Evolutionary conservation across 2,113 vertebrate genomes (phyloP).

Genomic region (Chaenocephalus aceratus): DNA sequence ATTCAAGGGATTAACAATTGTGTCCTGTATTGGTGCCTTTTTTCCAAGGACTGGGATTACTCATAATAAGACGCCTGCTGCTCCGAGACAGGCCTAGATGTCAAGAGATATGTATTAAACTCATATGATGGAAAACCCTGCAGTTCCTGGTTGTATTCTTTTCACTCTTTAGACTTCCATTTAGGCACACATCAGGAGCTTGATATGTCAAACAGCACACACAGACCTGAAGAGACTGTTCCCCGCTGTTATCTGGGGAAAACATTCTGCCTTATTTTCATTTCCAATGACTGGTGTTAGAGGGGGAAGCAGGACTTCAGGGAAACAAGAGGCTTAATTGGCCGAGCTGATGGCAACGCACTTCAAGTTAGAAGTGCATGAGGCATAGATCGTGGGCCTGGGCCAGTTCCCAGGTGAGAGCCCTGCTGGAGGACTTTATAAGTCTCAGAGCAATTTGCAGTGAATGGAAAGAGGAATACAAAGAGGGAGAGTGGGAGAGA

Average conservation of each 20-base stretch:
- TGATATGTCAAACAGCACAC: slow-evolving; percentile 45
- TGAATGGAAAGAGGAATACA: slow-evolving; percentile 72
- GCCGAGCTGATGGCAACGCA: slow-evolving; percentile 78
- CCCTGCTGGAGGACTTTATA: slow-evolving; percentile 74
- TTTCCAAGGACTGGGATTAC: slow-evolving; percentile 32
- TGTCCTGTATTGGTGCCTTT: slow-evolving; percentile 40
- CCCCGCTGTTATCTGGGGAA: slow-evolving; percentile 37
- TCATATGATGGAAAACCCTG: slow-evolving; percentile 29
- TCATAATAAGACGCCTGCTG: slow-evolving; percentile 59
- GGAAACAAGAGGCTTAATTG: slow-evolving; percentile 82
- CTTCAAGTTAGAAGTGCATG: slow-evolving; percentile 80
- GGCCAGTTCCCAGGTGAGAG: slow-evolving; percentile 81
- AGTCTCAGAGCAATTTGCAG: slow-evolving; percentile 86
- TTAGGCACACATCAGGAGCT: slow-evolving; percentile 51
- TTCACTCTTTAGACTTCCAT: slow-evolving; percentile 42
- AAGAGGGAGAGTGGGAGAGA: slow-evolving; percentile 37
- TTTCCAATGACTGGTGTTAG: slow-evolving; percentile 68
- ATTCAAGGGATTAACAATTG: slow-evolving; percentile 57
- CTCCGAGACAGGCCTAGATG: slow-evolving; percentile 1
- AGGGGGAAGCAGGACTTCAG: slow-evolving; percentile 59
- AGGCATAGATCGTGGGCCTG: slow-evolving; percentile 79
- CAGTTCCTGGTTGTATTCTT: slow-evolving; percentile 35
- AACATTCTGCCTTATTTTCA: slow-evolving; percentile 68
- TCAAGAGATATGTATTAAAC: slow-evolving; percentile 43
- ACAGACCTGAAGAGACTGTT: slow-evolving; percentile 33